Conservation (phyloP, 2,113 vertebrate species). For the Numenius arquata region DNA sequence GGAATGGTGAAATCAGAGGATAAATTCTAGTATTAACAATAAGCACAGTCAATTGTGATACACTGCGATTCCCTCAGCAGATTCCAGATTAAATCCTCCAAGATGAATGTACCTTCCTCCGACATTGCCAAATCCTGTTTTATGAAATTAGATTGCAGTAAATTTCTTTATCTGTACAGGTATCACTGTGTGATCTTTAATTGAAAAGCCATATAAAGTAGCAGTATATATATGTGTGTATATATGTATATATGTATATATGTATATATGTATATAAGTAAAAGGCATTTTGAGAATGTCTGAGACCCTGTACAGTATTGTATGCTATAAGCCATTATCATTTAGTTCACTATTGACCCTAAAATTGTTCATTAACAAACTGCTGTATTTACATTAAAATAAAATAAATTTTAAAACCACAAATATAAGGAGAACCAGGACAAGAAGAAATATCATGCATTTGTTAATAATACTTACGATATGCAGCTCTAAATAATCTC, state of each 20-base stretch:
- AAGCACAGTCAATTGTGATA: neutral
- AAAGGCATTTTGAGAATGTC: neutral
- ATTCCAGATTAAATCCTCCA: slow-evolving; percentile 16
- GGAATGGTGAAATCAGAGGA: neutral
- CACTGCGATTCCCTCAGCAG: slow-evolving; percentile 1
- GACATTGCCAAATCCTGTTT: neutral
- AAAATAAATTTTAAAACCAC: neutral
- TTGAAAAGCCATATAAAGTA: neutral
- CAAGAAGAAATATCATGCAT: neutral
- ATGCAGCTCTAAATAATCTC: slow-evolving; percentile 98
- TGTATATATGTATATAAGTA: no score
- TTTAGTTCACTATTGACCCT: neutral
- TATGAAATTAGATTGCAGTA: neutral
- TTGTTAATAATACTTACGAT: slow-evolving; percentile 87
- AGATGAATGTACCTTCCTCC: neutral
- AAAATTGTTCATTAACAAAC: neutral
- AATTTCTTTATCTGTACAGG: neutral
- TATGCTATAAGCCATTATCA: neutral
- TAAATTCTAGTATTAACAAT: slow-evolving; percentile 17
- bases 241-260: no score
- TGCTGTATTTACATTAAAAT: neutral
- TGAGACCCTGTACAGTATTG: neutral
- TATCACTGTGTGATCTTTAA: neutral
- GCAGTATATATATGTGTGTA: no score
- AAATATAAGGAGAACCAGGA: neutral